Evolutionary conservation across 2,113 vertebrate genomes (phyloP), one percentile per base, ranked within the genome.

Genomic region (Poicephalus meyeri): DNA sequence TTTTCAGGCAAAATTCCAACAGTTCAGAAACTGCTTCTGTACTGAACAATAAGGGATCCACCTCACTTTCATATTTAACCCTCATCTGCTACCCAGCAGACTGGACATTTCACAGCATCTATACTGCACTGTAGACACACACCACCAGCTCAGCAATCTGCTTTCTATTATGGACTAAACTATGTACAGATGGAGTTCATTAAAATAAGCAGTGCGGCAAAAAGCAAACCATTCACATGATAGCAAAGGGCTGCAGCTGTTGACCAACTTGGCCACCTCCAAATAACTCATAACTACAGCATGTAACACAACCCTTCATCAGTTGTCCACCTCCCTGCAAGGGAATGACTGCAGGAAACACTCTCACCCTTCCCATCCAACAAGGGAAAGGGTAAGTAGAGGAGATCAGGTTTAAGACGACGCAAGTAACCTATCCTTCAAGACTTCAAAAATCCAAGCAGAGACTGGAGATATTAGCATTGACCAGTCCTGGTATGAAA

Each of bases 241-340:
- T 3, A 91, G 87, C 89, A 49, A 60, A 74, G 56, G 25, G 65
- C 80, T 95, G 96, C 96, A 97, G 96, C 95, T 96, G 95, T 91
- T 44, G 10, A 66, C 47, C 88, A 92, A 35, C 85, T 82, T 16
- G 0, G 61, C 55, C 84, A 65, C 70, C 80, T 61, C 86, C 79
- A 86, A 70, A 93, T 96, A 94, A 77, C 79, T 97, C 91, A 28
- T 77, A 91, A 72, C 80, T 93, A 18, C 86, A 52, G 52, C 60
- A 4, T 28, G 86, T 74, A 83, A 86, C 56, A 55, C 68, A 84
- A 70, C 33, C 72, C 77, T 70, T 44, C 94, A 76, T 86, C 70
- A 73, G 21, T 55, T 63, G 68, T 64, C 83, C 19, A 0, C 72
- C 47, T 83, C 72, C 49, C 46, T 74, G 82, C 31, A 39, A 55